Percentiles rank a stretch among this genome's conserved stretches.
phyloP scores from a whole-genome alignment of 2,888 invertebrate genomes.

The Protophormia terraenovae region DNA sequence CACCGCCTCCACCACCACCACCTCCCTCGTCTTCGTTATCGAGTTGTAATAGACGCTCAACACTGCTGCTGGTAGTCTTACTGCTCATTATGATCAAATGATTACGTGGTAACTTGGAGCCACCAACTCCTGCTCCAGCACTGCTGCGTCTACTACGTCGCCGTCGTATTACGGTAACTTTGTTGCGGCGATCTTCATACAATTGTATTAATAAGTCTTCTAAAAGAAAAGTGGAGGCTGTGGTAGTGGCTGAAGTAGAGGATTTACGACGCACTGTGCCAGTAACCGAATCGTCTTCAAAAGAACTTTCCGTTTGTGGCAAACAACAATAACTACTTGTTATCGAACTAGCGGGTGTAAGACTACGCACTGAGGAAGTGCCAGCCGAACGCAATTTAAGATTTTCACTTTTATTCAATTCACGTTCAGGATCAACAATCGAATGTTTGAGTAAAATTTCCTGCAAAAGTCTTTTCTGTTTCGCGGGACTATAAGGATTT shows the following conservation, averaged over 20 bases:
- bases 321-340: conserved; percentile 69
- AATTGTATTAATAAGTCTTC: conserved; percentile 80
- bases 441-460: conserved; percentile 77
- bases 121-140: conserved; percentile 66
- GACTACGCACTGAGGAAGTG: conserved; percentile 57
- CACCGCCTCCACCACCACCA: conserved; percentile 26
- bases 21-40: conserved; percentile 64
- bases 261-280: conserved; percentile 75
- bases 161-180: conserved; percentile 76
- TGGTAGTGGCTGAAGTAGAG: conserved; percentile 66
- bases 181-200: conserved; percentile 79
- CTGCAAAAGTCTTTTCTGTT: conserved; percentile 77
- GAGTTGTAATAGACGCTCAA: conserved; percentile 71
- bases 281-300: conserved; percentile 69
- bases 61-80: conserved; percentile 70
- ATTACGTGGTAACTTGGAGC: conserved; percentile 63
- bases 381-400: conserved; percentile 22
- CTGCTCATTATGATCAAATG: conserved; percentile 73
- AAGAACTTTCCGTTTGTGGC: conserved; percentile 68
- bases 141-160: conserved; percentile 70
- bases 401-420: conserved; percentile 44
- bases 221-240: conserved; percentile 74
- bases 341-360: conserved; percentile 68
- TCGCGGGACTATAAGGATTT: conserved; percentile 78
- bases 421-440: conserved; percentile 72